Base-by-base conservation (phyloP, 2,797 vertebrate species). In the Sebastes elongatus region DNA sequence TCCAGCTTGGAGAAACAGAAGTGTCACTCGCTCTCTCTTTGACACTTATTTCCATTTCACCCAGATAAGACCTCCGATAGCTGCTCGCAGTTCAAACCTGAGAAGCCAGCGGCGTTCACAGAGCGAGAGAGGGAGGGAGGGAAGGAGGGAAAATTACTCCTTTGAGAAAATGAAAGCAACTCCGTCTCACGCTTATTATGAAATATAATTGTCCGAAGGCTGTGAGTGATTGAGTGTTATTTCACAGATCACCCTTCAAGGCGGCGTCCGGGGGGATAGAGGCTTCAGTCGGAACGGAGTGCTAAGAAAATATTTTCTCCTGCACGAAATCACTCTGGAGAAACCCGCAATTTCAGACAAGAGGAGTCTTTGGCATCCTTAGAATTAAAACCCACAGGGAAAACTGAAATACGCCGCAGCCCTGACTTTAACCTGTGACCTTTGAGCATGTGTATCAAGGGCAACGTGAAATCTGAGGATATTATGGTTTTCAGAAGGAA, bases 141-240 rank as follows among this genome's bases (percentile, higher is more conserved):
- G 33, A 35, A 6, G 28, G 3, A 63, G 61, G 55, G 74, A 35
- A 76, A 86, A 80, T 61, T 0, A 55, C 69, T 66, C 71, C 28
- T 70, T 42, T 62, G 59, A 84, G 70, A 76, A 84, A 83, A 76
- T 33, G 35, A 84, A 88, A 85, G 62, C 59, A 25, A 80, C 63
- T n/a, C 33, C 1, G 8, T 81, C 49, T 83, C 77, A 77, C 6
- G 9, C 46, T 67, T 72, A 53, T 66, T 77, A 64, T 53, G 16
- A 80, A 85, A 78, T 46, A 32, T 18, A 83, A 77, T 71, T 64
- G 71, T 80, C 68, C 53, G 8, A 68, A 59, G 75, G 55, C 60
- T 68, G n/a, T 7, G 61, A 71, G 78, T 18, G 74, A 85, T 57
- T 22, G 28, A 57, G 35, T 78, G 74, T 59, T 80, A 65, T 80